Base-by-base conservation (phyloP, 1,140 invertebrate genomes). In the Habropoda laboriosa region DNA sequence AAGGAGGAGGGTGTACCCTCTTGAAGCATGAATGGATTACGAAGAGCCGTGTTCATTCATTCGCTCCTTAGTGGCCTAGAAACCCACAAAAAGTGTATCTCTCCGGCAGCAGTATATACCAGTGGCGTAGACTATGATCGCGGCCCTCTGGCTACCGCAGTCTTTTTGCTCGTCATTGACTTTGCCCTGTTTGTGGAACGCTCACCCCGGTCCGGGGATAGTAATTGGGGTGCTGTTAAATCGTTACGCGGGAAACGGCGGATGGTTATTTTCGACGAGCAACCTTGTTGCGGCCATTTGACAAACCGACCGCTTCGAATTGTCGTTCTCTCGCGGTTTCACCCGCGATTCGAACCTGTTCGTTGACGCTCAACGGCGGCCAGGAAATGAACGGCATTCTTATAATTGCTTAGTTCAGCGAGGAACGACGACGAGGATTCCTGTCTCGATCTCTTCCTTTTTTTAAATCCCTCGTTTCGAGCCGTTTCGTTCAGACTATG, bases 1-100 rank as follows among this genome's bases (percentile, higher is more conserved):
- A 76, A 75, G 80, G 75, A 83, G 67, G 76, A 83, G 80, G 83
- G 72, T 83, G 78, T 89, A 86, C 86, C 86, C 85, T 91, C 89
- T 89, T 85, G 81, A 90, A 86, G 86, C 91, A 91, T 91, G 91
- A 92, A 92, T 92, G 91, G 91, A 92, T 92, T 92, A 92, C 91
- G 85, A 86, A 90, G 85, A 86, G 88, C 79, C 86, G 86, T 81
- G 89, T 91, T 91, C 91, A 92, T 92, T 92, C 90, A 92, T 91
- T 92, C 89, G 85, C 86, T 92, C 86, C 87, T 91, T 87, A 88
- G 84, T 82, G 90, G 87, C 88, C 91, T 91, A 91, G 90, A 92
- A 91, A 92, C 90, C 91, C 85, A 91, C 88, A 91, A 91, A 91
- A 92, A 91, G 84, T 88, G 84, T 89, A 86, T 85, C 81, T 88